Evolutionary conservation across 1,140 invertebrate species (phyloP), one percentile per base, ranked within the genome.

Genomic region (Zaprionus capensis): DNA sequence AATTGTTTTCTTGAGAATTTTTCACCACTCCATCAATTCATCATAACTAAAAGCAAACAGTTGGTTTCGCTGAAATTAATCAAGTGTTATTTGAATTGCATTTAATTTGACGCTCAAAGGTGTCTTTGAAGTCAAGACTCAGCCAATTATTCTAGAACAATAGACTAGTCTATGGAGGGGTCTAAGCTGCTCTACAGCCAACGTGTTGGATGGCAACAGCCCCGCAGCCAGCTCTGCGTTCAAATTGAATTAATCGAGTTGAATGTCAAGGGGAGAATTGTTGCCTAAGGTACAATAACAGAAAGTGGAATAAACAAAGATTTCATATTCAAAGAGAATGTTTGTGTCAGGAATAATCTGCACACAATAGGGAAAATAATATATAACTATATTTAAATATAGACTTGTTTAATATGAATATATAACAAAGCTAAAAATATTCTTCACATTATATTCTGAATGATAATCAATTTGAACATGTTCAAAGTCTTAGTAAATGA

Each of bases 1-100:
- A 68, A 74, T 71, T 20, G 22, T 31, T 4, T 56, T 56, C 26
- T 28, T 56, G 26, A 7, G 24, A 56, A 26, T 56, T 17, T 56
- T 9, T n/a, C 20, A 3, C 0, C 20, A 22, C 11, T 14, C 20
- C 7, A 6, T 6, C 46, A 44, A 17, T 0, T 17, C n/a, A 17
- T 17, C 41, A 46, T 9, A 46, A 46, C 41, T 46, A 9, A 6
- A 15, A 46, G n/a, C 4, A 15, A 17, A 5, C 9, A 41, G 38
- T 41, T 41, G 4, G 38, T 41, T 41, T 41, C 15, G 14, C 7
- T 49, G 20, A 51, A 24, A 22, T 24, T 14, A 51, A 51, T 51
- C 46, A 14, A 51, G 46, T 51, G 11, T 51, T 24, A 51, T 51
- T 51, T 14, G 20, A 51, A 20, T 22, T 22, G 46, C 46, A 14